Evolutionary conservation across 2,888 invertebrate species (phyloP).

Genomic region (Phengaris alcon): DNA sequence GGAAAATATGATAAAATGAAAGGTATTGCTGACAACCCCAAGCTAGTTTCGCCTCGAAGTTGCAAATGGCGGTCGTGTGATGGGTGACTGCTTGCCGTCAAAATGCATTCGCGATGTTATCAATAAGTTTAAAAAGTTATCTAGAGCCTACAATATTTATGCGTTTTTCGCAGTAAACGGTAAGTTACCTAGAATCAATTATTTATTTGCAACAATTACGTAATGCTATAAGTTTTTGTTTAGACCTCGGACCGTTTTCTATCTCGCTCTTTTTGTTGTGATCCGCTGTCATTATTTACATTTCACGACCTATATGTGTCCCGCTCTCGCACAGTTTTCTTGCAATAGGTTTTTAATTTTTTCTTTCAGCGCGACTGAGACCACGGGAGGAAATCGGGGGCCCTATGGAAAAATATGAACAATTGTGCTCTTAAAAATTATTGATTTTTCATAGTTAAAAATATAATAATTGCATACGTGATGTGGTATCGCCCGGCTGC

Average conservation of each 20-base stretch:
- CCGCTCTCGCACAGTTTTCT: constrained; percentile 69
- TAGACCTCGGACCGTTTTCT: constrained; percentile 51
- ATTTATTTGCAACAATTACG: constrained; percentile 46
- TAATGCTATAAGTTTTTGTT: constrained; percentile 60
- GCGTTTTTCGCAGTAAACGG: constrained; percentile 38
- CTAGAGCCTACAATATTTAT: constrained; percentile 41
- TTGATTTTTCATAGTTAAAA: constrained; percentile 77
- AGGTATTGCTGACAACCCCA: not conserved
- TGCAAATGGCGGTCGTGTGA: constrained; percentile 72
- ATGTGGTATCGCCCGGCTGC: constrained; percentile 52
- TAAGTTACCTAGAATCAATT: constrained; percentile 43
- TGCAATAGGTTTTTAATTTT: constrained; percentile 74
- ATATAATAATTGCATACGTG: constrained; percentile 69
- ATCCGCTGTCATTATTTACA: constrained; percentile 74
- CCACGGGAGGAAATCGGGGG: constrained; percentile 58
- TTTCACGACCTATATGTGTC: constrained; percentile 65
- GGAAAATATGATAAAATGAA: not conserved
- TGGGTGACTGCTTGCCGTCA: constrained; percentile 59
- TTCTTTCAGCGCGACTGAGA: constrained; percentile 65
- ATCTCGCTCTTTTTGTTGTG: constrained; percentile 73
- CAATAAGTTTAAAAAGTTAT: constrained; percentile 47
- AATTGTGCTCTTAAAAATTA: constrained; percentile 75
- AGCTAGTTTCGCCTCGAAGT: constrained; percentile 21
- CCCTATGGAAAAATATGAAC: constrained; percentile 74
- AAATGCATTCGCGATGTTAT: constrained; percentile 61